Evolutionary conservation across 2,113 vertebrate genomes (phyloP), one percentile per base, ranked within the genome.

Genomic region (Phaetusa simplex): DNA sequence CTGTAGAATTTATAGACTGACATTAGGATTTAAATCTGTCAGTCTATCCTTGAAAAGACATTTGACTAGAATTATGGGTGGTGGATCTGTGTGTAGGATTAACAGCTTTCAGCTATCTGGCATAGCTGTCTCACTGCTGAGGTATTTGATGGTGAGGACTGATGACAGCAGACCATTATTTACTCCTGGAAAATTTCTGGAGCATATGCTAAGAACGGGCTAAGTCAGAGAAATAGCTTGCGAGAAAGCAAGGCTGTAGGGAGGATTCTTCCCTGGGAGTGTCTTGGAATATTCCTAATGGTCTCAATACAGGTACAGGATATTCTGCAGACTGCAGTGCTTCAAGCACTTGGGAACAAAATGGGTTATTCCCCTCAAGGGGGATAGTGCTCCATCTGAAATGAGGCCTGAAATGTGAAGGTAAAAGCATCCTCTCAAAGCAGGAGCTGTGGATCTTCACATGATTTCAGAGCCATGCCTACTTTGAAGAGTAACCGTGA

Each of bases 1-100:
- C 78, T 90, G 23, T 12, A 82, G 88, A 79, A 95, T 93, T 93
- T 90, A 93, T 78, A 82, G 64, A 92, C 36, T 70, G 45, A 47
- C 27, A 70, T 71, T 92, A 78, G n/a, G 65, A 85, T 70, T 92
- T 88, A 85, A 78, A 92, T 85, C 88, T 88, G 65, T 55, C 79
- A 79, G 27, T 85, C 91, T 84, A 62, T 34, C 91, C 82, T 67
- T 82, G 65, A 82, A 92, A 87, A 90, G 88, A 45, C 45, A 82
- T 71, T 45, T 92, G 85, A 95, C 59, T 95, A 78, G 59, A 90
- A 91, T 84, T 23, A 87, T 43, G 82, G 50, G 50, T 78, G 59
- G 70, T 74, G 82, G 50, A 70, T 90, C 50, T 84, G 40, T 27
- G 34, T 73, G 65, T 34, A 81, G 69, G 64, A 78, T 90, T 81